Evolutionary conservation across 2,797 vertebrate genomes (phyloP).

Genomic region (Spinus olivaceus): DNA sequence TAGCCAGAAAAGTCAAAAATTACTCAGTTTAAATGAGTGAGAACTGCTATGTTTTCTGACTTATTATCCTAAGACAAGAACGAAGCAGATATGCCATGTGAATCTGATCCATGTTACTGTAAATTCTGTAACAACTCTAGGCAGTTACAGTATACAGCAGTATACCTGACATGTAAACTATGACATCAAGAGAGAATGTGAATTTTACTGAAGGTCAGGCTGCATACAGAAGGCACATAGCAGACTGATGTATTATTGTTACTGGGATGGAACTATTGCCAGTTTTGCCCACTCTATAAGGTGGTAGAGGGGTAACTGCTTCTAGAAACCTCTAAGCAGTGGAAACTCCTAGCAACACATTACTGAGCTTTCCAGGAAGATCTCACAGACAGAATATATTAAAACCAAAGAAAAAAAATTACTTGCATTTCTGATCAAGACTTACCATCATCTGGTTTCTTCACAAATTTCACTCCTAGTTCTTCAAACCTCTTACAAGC

Average conservation of each 20-base stretch:
- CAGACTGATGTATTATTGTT: neutral
- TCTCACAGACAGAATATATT: neutral
- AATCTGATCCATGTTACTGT: neutral
- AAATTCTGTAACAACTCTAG: neutral
- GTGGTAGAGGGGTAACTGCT: neutral
- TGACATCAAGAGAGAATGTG: neutral
- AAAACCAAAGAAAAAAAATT: neutral
- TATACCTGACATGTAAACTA: neutral
- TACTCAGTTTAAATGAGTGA: neutral
- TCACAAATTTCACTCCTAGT: conserved; percentile 93
- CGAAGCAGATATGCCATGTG: neutral
- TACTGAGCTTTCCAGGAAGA: neutral
- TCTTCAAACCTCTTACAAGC: conserved; percentile 96
- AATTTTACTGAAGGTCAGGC: neutral
- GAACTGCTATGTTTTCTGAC: neutral
- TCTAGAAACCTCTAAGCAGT: neutral
- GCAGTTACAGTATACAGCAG: neutral
- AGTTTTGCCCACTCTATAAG: neutral
- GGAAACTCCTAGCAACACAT: neutral
- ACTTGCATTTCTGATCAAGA: neutral
- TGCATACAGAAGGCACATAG: neutral
- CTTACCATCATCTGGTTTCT: conserved; percentile 95
- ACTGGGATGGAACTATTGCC: neutral
- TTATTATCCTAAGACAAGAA: neutral
- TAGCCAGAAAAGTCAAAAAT: neutral